A percentile compares a stretch with the other conserved stretches of the same genome.
Evolutionary conservation across 30 jellyfish, hydroid and myxozoan species (phyloP).

Genomic region (Aurelia coerulea): DNA sequence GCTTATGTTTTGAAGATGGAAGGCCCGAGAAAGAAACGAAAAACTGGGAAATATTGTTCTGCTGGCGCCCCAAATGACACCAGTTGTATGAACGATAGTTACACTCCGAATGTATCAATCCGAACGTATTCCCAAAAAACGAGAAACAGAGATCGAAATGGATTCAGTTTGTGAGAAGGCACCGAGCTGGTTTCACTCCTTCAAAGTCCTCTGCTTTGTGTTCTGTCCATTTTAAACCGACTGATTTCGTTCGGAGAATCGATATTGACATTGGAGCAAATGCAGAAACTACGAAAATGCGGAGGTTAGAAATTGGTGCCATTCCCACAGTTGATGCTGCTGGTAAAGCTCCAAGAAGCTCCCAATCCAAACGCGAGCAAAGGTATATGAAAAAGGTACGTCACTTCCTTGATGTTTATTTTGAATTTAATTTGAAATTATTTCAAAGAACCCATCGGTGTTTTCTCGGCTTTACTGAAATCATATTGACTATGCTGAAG

Average conservation of each 20-base stretch:
- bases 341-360: not conserved
- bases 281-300: slow-evolving; percentile 7
- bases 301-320: slow-evolving; percentile 24
- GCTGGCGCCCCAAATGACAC: slow-evolving; percentile 42
- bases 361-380: slow-evolving; percentile 11
- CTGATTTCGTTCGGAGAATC: slow-evolving; percentile 5
- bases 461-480: too few relatives aligned
- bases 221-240: not conserved
- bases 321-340: slow-evolving; percentile 24
- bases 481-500: too few relatives aligned
- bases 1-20: not conserved
- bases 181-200: slow-evolving; percentile 4
- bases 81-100: slow-evolving; percentile 15
- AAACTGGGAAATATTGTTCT: slow-evolving; percentile 10
- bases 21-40: not conserved
- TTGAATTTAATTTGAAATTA: too few relatives aligned
- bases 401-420: not conserved
- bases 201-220: not conserved
- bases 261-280: not conserved
- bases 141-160: not conserved
- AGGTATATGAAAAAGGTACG: slow-evolving; percentile 1
- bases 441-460: too few relatives aligned
- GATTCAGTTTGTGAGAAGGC: not conserved
- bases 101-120: slow-evolving; percentile 9
- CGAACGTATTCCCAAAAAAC: slow-evolving; percentile 17